Percentiles rank a stretch among this genome's conserved stretches.
Conservation (phyloP, 2,113 vertebrate genomes). For the Gracilinanus agilis region DNA sequence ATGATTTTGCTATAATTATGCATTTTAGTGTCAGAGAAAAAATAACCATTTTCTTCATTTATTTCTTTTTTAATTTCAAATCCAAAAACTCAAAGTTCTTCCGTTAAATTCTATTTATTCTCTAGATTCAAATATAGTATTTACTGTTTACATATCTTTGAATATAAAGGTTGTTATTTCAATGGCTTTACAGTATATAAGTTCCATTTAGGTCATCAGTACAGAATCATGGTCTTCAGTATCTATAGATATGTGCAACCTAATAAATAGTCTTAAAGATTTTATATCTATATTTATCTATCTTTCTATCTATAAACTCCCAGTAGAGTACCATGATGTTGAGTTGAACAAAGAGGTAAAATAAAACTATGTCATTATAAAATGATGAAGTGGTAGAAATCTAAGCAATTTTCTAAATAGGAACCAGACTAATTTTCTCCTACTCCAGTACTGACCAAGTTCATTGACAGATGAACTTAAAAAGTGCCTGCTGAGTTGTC, state of each 20-base stretch:
- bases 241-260: not conserved
- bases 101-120: not conserved
- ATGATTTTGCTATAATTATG: not conserved
- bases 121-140: not conserved
- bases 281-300: no score
- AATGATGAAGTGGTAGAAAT: conserved; percentile 8
- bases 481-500: not conserved
- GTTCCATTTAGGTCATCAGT: no score
- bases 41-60: not conserved
- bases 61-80: not conserved
- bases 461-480: not conserved
- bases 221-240: not conserved
- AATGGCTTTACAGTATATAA: no score
- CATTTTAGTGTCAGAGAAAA: not conserved
- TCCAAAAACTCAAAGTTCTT: not conserved
- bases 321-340: not conserved
- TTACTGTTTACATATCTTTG: no score
- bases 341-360: not conserved
- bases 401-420: not conserved
- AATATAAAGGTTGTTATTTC: no score
- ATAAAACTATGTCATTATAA: not conserved
- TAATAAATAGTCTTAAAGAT: not conserved
- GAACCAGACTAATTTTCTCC: not conserved
- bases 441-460: not conserved
- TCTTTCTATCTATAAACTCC: not conserved